phyloP scores from a whole-genome alignment of 2,888 invertebrate species.

The Colostygia pectinataria region DNA sequence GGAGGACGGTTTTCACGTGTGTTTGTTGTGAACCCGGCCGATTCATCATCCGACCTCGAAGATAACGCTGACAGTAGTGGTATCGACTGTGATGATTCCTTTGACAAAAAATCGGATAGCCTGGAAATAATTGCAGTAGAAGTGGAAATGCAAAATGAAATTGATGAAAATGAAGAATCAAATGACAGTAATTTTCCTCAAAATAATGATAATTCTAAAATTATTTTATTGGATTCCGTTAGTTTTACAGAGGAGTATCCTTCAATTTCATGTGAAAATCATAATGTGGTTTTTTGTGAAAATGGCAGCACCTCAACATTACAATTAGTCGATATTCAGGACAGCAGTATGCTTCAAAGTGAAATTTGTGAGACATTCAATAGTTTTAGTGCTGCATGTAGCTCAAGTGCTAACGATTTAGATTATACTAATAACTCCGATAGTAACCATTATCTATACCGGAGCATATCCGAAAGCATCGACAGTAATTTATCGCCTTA shows the following conservation, averaged over 20 bases:
- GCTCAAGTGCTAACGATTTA: constrained; percentile 58
- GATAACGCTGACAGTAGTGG: constrained; percentile 83
- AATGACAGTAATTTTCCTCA: constrained; percentile 46
- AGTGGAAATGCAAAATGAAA: constrained; percentile 54
- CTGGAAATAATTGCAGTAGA: constrained; percentile 66
- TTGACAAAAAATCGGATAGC: constrained; percentile 76
- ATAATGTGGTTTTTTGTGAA: constrained; percentile 51
- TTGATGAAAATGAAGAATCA: constrained; percentile 48
- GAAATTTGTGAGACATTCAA: constrained; percentile 73
- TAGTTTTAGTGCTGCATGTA: constrained; percentile 71
- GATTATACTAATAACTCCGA: constrained; percentile 57
- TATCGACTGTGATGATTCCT: constrained; percentile 85
- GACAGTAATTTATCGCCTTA: constrained; percentile 67
- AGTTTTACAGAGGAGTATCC: constrained; percentile 66
- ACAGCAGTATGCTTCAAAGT: constrained; percentile 75
- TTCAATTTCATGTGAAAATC: constrained; percentile 54
- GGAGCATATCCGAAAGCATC: constrained; percentile 61
- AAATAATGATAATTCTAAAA: constrained; percentile 51
- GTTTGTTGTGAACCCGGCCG: constrained; percentile 86
- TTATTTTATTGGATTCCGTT: constrained; percentile 66
- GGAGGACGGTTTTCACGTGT: constrained; percentile 85
- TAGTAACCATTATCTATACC: constrained; percentile 59
- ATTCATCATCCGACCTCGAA: constrained; percentile 84
- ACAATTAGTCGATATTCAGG: constrained; percentile 64
- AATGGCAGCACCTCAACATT: constrained; percentile 49